A percentile compares a stretch with the other conserved stretches of the same genome.
These are phyloP conservation scores for Orthonevra nobilis DNA, from an alignment of 2,888 invertebrate species.

Conservation along the genomic window DNA sequence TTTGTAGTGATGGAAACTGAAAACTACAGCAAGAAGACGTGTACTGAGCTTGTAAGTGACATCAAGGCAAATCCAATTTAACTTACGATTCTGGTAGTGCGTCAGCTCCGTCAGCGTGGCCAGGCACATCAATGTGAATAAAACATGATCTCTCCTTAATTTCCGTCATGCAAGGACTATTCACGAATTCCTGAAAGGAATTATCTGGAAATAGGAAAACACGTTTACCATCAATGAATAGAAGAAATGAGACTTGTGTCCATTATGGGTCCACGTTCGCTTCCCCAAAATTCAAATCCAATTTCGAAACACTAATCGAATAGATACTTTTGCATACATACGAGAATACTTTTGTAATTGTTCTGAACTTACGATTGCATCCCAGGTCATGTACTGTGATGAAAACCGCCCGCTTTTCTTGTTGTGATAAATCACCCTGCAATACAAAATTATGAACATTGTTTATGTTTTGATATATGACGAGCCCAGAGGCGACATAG, in stretches of 20 bases:
- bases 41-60: not conserved
- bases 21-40: constrained; percentile 82
- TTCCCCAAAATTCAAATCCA: no score
- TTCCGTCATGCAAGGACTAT: constrained; percentile 90
- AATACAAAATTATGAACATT: constrained; percentile 7
- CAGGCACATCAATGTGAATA: constrained; percentile 92
- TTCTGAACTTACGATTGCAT: constrained; percentile 85
- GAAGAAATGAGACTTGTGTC: not conserved
- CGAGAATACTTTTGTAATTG: not conserved
- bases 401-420: constrained; percentile 90
- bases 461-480: no score
- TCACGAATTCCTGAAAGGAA: constrained; percentile 90
- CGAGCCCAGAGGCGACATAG: no score
- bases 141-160: constrained; percentile 92
- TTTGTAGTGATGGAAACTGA: constrained; percentile 90
- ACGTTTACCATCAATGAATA: not conserved
- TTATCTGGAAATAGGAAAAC: constrained; percentile 83
- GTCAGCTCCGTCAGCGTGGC: constrained; percentile 91
- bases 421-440: constrained; percentile 90
- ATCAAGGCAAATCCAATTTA: constrained; percentile 27
- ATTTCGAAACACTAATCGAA: not conserved
- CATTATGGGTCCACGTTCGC: not conserved
- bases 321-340: not conserved
- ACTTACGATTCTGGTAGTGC: constrained; percentile 88
- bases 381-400: constrained; percentile 94